These are phyloP conservation scores for Indri indri DNA, from an alignment of 2,113 vertebrate genomes.

Conservation along the genomic window DNA sequence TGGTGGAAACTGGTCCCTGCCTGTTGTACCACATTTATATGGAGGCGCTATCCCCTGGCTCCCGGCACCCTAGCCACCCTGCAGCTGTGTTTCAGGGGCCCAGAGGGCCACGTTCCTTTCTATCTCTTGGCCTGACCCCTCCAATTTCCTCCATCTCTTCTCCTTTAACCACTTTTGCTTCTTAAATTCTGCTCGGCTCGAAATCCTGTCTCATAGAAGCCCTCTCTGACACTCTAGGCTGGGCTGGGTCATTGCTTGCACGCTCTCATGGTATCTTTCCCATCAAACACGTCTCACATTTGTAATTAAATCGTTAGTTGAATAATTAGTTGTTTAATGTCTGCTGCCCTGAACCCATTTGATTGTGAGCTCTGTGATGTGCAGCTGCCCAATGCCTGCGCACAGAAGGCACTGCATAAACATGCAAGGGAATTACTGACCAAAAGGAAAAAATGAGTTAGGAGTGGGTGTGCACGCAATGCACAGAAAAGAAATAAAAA, in stretches of 20 bases:
- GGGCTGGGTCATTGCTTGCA: neutral
- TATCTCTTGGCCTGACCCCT: neutral
- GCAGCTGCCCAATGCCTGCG: neutral
- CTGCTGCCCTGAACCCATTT: neutral
- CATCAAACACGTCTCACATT: neutral
- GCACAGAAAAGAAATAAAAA: neutral
- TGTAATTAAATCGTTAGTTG: neutral
- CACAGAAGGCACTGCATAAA: conserved; percentile 6
- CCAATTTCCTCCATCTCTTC: neutral
- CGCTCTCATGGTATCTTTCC: neutral
- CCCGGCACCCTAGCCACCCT: neutral
- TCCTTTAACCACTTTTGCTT: neutral
- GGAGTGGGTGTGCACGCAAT: neutral
- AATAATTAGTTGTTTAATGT: neutral
- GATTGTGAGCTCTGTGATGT: neutral
- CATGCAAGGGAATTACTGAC: conserved; percentile 61
- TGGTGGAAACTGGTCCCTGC: neutral
- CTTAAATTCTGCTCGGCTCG: neutral
- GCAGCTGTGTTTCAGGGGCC: neutral
- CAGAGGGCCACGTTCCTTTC: neutral
- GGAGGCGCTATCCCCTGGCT: neutral
- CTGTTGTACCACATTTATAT: accelerated
- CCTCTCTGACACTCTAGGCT: neutral
- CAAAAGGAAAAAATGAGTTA: conserved; percentile 54
- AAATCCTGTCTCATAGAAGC: neutral